Evolutionary conservation across 1,140 invertebrate species (phyloP).

Genomic region (Proales similis): DNA sequence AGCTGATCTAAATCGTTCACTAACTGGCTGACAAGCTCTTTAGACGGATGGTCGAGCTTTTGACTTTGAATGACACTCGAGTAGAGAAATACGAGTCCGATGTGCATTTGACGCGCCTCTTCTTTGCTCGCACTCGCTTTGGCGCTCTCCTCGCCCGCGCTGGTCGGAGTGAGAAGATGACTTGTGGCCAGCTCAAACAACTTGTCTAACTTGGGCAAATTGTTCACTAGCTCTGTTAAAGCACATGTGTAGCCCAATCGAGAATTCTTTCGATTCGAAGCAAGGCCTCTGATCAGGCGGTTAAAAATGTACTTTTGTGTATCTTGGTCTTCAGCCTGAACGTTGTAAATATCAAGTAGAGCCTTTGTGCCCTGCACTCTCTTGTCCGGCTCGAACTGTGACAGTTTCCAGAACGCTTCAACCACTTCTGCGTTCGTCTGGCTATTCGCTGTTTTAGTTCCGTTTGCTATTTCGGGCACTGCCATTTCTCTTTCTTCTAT

Average conservation of each 20-base stretch:
- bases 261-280: conserved; percentile 27
- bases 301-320: conserved; percentile 8
- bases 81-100: conserved; percentile 32
- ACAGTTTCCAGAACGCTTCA: conserved; percentile 34
- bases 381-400: conserved; percentile 29
- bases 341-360: conserved; percentile 11
- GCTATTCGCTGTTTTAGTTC: background rate
- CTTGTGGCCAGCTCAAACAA: conserved; percentile 10
- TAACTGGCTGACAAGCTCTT: background rate
- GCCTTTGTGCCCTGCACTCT: conserved; percentile 8
- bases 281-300: conserved; percentile 13
- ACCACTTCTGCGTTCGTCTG: conserved; percentile 21
- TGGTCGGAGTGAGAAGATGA: background rate
- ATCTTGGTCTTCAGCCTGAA: conserved; percentile 11
- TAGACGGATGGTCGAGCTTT: background rate
- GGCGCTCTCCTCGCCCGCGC: no score
- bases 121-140: conserved; percentile 34
- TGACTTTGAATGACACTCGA: conserved; percentile 6
- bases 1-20: conserved; percentile 10
- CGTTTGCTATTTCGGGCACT: no score
- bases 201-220: background rate
- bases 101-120: conserved; percentile 30
- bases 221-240: conserved; percentile 19
- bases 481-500: no score
- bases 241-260: conserved; percentile 10